phyloP scores from a whole-genome alignment of 1,140 invertebrate species.

The Drosophila saltans region DNA sequence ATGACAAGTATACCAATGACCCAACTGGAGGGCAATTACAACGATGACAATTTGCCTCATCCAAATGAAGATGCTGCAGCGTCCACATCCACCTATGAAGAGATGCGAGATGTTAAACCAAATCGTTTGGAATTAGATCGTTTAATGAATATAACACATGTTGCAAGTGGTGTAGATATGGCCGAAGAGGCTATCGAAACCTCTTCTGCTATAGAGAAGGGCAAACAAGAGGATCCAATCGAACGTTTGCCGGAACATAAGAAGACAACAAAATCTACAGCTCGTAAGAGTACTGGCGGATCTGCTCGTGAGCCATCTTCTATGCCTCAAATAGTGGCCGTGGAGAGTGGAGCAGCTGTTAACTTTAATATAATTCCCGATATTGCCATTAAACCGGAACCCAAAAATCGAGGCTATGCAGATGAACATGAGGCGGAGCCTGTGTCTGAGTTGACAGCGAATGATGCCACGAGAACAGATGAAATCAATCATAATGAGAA shows the following conservation, averaged over 20 bases:
- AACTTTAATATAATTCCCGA: constrained; percentile 30
- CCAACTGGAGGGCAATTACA: constrained; percentile 55
- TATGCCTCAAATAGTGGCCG: constrained; percentile 62
- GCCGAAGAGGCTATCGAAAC: constrained; percentile 62
- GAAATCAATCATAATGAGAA: constrained; percentile 66
- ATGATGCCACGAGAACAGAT: not conserved
- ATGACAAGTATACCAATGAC: constrained; percentile 77
- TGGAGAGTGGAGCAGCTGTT: constrained; percentile 52
- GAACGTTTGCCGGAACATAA: constrained; percentile 1
- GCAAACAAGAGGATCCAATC: not conserved
- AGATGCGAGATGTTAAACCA: constrained; percentile 67
- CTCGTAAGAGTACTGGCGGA: constrained; percentile 61
- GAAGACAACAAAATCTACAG: constrained; percentile 41
- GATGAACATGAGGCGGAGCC: constrained; percentile 35
- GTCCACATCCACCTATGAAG: not conserved
- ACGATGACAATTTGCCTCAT: constrained; percentile 8
- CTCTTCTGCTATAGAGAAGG: constrained; percentile 10
- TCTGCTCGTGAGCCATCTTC: not conserved
- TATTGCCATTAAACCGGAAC: constrained; percentile 70
- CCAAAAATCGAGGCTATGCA: constrained; percentile 56
- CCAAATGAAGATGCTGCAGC: not conserved
- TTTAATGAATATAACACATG: constrained; percentile 66
- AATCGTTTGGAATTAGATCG: constrained; percentile 74
- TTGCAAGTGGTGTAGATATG: constrained; percentile 69
- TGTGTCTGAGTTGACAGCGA: not conserved